A percentile compares a stretch with the other conserved stretches of the same genome.
These are phyloP conservation scores for Sus cebifrons DNA, from an alignment of 2,797 vertebrate species.

Conservation along the genomic window DNA sequence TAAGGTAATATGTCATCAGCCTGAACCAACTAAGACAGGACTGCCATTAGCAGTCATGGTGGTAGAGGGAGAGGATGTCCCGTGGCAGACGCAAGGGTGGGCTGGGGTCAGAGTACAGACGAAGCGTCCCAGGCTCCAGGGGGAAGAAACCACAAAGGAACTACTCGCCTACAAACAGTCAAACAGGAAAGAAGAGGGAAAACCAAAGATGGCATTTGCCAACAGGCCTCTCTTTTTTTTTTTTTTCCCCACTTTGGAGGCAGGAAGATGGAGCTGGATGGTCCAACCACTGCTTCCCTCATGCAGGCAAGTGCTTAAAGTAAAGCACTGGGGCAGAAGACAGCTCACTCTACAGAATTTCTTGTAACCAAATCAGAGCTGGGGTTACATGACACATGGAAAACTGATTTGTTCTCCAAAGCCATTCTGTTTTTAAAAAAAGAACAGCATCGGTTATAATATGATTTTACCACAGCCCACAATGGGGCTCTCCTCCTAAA, in stretches of 20 bases:
- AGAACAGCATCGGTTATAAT: neutral
- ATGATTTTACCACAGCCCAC: neutral
- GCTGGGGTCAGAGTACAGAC: neutral
- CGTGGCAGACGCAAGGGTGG: neutral
- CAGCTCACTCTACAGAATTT: neutral
- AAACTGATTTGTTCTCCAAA: conserved; percentile 42
- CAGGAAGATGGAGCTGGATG: neutral
- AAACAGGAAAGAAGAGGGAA: neutral
- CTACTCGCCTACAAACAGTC: neutral
- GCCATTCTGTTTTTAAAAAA: neutral
- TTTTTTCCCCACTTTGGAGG: neutral
- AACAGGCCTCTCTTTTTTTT: neutral
- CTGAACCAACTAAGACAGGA: neutral
- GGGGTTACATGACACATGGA: neutral
- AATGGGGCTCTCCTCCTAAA: neutral
- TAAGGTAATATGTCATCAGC: neutral
- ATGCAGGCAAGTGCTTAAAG: neutral
- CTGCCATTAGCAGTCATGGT: neutral
- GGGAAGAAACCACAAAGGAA: neutral
- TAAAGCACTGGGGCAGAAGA: neutral
- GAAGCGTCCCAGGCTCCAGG: neutral
- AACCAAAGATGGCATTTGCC: neutral
- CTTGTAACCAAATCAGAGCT: neutral
- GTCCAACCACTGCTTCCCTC: neutral
- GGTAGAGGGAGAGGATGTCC: too few species aligned